phyloP scores from a whole-genome alignment of 2,113 vertebrate species.

The Nycticorax nycticorax region DNA sequence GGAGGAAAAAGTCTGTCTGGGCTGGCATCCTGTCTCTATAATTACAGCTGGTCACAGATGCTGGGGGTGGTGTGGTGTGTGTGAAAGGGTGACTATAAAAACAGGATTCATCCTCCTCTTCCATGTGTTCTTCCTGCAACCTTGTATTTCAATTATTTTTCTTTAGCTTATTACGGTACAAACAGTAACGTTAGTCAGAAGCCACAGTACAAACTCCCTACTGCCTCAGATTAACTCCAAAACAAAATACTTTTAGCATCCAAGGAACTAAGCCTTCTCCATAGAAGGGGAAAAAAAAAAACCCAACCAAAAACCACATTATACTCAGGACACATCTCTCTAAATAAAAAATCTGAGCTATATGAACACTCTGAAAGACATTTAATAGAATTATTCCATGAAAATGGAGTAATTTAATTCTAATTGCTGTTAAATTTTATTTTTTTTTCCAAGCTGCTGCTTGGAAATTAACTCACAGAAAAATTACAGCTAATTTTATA shows the following conservation, averaged over 20 bases:
- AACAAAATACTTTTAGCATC: neutral
- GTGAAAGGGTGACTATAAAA: neutral
- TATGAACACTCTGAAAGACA: neutral
- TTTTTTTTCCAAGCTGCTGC: neutral
- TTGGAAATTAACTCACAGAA: neutral
- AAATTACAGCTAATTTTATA: neutral
- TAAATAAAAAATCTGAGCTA: neutral
- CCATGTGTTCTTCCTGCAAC: neutral
- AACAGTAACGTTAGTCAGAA: neutral
- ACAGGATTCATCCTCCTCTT: neutral
- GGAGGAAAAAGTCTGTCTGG: neutral
- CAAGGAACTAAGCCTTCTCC: neutral
- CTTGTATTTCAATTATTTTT: neutral
- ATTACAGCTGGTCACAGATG: neutral
- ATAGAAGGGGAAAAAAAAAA: neutral
- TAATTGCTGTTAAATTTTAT: no score
- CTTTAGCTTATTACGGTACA: neutral
- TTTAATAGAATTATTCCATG: neutral
- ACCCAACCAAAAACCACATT: no score
- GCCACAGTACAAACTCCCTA: neutral
- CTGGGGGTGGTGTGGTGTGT: no score
- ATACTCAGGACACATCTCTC: neutral
- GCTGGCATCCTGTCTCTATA: neutral
- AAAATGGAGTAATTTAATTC: no score
- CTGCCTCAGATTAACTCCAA: neutral